A percentile compares a stretch with the other conserved stretches of the same genome.
These are phyloP conservation scores for Pandemis heparana DNA, from an alignment of 2,888 invertebrate species.

Conservation along the genomic window DNA sequence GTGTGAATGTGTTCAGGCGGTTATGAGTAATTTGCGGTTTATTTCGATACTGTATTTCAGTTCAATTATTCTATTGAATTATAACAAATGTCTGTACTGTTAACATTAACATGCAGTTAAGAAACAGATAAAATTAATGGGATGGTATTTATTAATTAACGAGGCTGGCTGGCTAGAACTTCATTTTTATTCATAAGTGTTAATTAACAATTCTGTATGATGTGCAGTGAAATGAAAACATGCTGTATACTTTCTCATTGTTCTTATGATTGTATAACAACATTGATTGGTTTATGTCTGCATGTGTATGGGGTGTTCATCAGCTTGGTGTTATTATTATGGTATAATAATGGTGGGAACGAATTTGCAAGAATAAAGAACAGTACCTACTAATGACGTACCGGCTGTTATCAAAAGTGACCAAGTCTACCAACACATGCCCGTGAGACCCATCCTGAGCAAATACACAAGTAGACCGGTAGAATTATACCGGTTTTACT, in stretches of 20 bases:
- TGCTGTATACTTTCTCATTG: slow-evolving; percentile 20
- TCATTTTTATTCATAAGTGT: slow-evolving; percentile 8
- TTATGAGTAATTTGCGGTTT: slow-evolving; percentile 38
- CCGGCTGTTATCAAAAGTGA: background rate
- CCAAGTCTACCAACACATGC: background rate
- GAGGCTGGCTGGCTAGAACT: background rate
- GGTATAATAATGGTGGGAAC: background rate
- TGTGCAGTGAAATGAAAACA: slow-evolving; percentile 32
- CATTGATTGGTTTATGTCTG: background rate
- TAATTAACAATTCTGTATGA: slow-evolving; percentile 23
- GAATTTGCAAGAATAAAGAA: background rate
- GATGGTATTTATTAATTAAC: background rate
- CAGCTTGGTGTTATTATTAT: background rate
- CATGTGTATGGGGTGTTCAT: background rate
- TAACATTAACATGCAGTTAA: background rate
- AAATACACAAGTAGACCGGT: no score
- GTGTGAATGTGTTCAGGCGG: background rate
- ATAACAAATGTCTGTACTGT: background rate
- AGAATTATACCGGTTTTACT: no score
- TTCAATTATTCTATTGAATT: background rate
- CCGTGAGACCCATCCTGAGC: no score
- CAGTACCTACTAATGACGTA: background rate
- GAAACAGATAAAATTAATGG: background rate
- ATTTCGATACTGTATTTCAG: background rate
- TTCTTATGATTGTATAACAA: slow-evolving; percentile 5